Conservation (phyloP, 2,113 vertebrate genomes). For the Poicephalus meyeri region DNA sequence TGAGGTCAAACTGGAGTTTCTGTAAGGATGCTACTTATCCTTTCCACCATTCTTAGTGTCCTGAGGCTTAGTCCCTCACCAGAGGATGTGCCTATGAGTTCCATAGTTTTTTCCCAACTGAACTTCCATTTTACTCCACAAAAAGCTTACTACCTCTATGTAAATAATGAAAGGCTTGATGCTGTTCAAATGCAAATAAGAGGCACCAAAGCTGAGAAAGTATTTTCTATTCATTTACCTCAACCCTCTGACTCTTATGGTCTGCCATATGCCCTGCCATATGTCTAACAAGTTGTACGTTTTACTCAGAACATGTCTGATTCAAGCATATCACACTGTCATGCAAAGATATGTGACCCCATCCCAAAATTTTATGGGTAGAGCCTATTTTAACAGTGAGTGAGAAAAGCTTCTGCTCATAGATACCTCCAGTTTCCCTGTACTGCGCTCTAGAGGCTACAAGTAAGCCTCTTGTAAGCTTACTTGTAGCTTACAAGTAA, state of each 20-base stretch:
- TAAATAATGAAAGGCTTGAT: not conserved
- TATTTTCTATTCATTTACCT: not conserved
- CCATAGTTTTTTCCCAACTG: not conserved
- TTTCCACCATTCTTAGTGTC: not conserved
- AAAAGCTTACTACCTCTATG: not conserved
- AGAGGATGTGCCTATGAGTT: not conserved
- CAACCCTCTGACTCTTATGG: not conserved
- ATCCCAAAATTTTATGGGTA: not conserved
- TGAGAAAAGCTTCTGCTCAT: not conserved
- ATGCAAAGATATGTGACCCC: not conserved
- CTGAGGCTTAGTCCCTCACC: not conserved
- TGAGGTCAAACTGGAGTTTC: not conserved
- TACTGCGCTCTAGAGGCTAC: not conserved
- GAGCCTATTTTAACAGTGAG: not conserved
- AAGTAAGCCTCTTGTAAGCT: not conserved
- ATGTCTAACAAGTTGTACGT: not conserved
- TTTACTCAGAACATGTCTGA: not conserved
- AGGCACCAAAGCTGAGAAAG: not conserved
- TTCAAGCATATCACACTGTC: not conserved
- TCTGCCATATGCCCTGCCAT: not conserved
- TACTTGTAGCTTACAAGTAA: too few relatives aligned
- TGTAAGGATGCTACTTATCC: not conserved
- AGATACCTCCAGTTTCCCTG: not conserved
- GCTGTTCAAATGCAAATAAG: not conserved
- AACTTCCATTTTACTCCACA: not conserved